These are phyloP conservation scores for Philotrypesis tridentata DNA, from an alignment of 1,140 invertebrate species.

Conservation along the genomic window DNA sequence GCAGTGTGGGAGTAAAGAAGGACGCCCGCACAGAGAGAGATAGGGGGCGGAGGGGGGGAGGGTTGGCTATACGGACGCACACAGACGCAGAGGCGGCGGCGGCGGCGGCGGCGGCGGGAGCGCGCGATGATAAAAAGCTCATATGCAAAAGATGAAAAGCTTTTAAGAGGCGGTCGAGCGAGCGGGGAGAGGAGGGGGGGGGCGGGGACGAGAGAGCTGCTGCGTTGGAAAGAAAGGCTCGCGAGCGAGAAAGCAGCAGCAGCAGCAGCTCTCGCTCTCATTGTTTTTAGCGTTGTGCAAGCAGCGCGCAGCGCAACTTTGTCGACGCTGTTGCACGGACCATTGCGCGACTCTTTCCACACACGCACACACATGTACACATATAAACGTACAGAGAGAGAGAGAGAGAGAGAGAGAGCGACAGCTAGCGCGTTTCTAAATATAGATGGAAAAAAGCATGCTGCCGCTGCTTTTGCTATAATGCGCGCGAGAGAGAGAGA, in stretches of 20 bases:
- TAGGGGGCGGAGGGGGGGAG: constrained; percentile 4
- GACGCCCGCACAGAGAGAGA: constrained; percentile 39
- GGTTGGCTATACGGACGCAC: not conserved
- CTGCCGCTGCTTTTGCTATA: not conserved
- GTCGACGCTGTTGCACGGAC: constrained; percentile 33
- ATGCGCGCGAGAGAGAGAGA: not conserved
- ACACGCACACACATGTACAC: too few relatives aligned
- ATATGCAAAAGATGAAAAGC: constrained; percentile 71
- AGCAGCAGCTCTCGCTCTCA: too few relatives aligned
- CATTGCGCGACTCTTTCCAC: not conserved
- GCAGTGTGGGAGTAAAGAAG: constrained; percentile 35
- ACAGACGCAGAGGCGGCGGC: constrained; percentile 39
- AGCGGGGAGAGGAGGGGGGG: too few relatives aligned
- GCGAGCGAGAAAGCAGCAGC: constrained; percentile 53
- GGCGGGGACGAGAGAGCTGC: too few relatives aligned
- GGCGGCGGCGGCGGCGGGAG: constrained; percentile 10
- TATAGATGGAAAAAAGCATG: constrained; percentile 42
- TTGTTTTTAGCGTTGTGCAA: constrained; percentile 60
- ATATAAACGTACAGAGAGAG: too few relatives aligned
- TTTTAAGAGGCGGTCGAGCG: constrained; percentile 63
- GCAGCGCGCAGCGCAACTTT: constrained; percentile 30
- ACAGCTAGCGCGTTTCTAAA: constrained; percentile 25
- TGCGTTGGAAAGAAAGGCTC: constrained; percentile 52
- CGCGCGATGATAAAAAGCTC: constrained; percentile 71
- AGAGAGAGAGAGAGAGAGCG: too few relatives aligned